Base-by-base conservation (phyloP, 2,888 invertebrate species). In the Synanthedon vespiformis region DNA sequence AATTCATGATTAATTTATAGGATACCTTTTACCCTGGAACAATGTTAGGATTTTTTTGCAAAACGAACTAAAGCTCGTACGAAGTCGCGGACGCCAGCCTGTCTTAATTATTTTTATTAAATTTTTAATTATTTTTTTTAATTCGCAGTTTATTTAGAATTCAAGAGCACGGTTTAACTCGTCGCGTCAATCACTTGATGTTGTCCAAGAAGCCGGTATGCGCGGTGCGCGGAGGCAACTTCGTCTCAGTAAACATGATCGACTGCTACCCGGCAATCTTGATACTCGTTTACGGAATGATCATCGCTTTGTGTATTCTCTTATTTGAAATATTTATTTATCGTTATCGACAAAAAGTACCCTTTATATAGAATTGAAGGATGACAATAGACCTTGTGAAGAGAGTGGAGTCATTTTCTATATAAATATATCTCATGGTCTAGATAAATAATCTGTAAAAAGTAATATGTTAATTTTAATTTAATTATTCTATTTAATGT, bases 131-230 rank as follows among this genome's bases (percentile, higher is more conserved):
- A 5, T 10, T 2, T 44, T 47, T 70, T 83, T 49, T 41, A 50
- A 41, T 54, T 68, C 63, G 22, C 69, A 91, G 90, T 13, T 78
- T 89, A 50, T 70, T 87, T 53, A 79, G 89, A 63, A 78, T 90
- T 41, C 81, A 81, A 53, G 92, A 92, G 63, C 88, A 87, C 51
- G 92, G 92, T 1, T 62, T 92, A 6, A 89, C 89, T 55, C 74
- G 77, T 44, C 84, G 91, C 12, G 89, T 89, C 56, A 75, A 87
- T 77, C 61, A 74, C 13, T 70, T 88, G 48, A 73, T 91, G 22
- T 92, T 90, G 63, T 85, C 89, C 0, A 88, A 87, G 56, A 91
- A 90, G 65, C 92, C 92, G 0, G 59, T 68, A 3, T 93, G 92
- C 60, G 69, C 70, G 3, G 80, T 82, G 0, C 89, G 90, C 51